A percentile compares a stretch with the other conserved stretches of the same genome.
Evolutionary conservation across 2,888 invertebrate species (phyloP).

Genomic region (Pogonocherus hispidulus): DNA sequence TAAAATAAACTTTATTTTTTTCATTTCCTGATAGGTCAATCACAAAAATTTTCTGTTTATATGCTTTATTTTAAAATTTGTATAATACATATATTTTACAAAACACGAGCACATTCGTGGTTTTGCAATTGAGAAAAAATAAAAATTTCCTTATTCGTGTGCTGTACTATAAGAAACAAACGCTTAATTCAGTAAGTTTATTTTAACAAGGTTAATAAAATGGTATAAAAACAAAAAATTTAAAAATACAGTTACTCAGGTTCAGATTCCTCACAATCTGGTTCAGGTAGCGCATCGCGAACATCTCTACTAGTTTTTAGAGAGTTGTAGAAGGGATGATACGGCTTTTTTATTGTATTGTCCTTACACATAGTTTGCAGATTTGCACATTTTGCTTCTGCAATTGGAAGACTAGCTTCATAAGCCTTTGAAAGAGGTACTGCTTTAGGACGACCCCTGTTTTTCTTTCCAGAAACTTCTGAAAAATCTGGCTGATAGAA

Average conservation of each 20-base stretch:
- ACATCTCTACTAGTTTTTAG: constrained; percentile 15
- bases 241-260: neutral
- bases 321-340: neutral
- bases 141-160: neutral
- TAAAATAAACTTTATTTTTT: neutral
- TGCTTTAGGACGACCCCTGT: too few species aligned
- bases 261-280: constrained; percentile 6
- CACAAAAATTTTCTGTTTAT: neutral
- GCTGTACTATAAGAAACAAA: neutral
- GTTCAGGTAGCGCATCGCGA: constrained; percentile 12
- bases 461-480: neutral
- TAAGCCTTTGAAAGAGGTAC: too few species aligned
- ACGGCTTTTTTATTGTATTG: neutral
- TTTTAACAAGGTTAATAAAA: neutral
- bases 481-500: too few species aligned
- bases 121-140: neutral
- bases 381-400: too few species aligned
- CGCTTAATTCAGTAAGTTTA: neutral
- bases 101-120: neutral
- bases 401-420: too few species aligned
- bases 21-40: neutral
- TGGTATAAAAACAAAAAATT: neutral
- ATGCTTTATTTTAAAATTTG: neutral
- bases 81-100: neutral
- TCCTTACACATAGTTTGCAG: constrained; percentile 12